phyloP scores from a whole-genome alignment of 1,140 invertebrate genomes.

The Spodoptera frugiperda region DNA sequence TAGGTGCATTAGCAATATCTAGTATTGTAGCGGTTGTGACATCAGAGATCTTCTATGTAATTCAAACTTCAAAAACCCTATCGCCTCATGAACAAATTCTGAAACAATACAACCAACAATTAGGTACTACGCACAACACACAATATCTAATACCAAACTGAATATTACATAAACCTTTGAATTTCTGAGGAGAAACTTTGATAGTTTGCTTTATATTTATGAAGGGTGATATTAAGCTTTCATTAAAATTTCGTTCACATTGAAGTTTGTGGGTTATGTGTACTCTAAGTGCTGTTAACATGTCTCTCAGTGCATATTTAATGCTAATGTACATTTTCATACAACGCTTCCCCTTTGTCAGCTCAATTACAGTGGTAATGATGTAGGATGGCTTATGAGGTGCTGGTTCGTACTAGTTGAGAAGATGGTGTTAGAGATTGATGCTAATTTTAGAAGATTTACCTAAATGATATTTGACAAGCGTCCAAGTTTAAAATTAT shows the following conservation, averaged over 20 bases:
- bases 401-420: too few relatives aligned
- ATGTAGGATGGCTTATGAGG: background rate
- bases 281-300: slow-evolving; percentile 6
- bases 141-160: background rate
- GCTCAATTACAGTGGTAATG: slow-evolving; percentile 11
- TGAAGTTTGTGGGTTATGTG: slow-evolving; percentile 33
- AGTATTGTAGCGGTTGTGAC: too few relatives aligned
- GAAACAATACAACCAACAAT: too few relatives aligned
- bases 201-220: slow-evolving; percentile 52
- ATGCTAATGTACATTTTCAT: slow-evolving; percentile 31
- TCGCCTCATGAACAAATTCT: background rate
- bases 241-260: slow-evolving; percentile 40
- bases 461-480: too few relatives aligned
- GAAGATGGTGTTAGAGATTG: too few relatives aligned
- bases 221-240: slow-evolving; percentile 43
- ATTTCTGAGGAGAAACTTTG: slow-evolving; percentile 47
- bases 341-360: slow-evolving; percentile 12
- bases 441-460: too few relatives aligned
- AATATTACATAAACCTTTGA: slow-evolving; percentile 40
- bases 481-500: too few relatives aligned
- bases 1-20: too few relatives aligned
- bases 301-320: slow-evolving; percentile 37
- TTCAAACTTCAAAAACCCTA: too few relatives aligned
- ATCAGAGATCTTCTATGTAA: too few relatives aligned
- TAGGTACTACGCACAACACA: too few relatives aligned